Conservation (phyloP, 2,888 invertebrate species). For the Morpho deidamia region DNA sequence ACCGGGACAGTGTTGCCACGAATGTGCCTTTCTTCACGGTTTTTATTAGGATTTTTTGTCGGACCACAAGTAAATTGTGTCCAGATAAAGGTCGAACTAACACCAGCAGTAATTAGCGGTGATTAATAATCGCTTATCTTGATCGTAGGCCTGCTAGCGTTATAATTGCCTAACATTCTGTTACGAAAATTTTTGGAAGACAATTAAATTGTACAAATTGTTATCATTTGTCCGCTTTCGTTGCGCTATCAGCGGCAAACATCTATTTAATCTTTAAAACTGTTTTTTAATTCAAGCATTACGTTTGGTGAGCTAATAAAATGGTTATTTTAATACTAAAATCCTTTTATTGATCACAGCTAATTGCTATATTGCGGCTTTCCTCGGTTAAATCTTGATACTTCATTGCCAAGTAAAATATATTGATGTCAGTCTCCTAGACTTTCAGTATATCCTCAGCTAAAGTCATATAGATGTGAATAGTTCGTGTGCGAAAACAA, state of each 20-base stretch:
- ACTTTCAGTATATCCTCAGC: no score
- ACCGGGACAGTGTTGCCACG: constrained; percentile 45
- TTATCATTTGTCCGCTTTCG: constrained; percentile 15
- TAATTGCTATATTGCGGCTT: no score
- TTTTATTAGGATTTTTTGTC: constrained; percentile 65
- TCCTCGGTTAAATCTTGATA: no score
- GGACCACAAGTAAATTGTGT: constrained; percentile 62
- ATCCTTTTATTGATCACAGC: background rate
- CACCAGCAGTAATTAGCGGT: constrained; percentile 78
- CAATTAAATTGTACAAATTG: constrained; percentile 19
- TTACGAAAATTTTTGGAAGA: constrained; percentile 25
- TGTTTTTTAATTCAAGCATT: background rate
- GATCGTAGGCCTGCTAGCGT: constrained; percentile 59
- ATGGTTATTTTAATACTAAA: background rate
- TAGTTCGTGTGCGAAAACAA: no score
- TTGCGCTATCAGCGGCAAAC: constrained; percentile 3
- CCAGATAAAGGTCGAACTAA: constrained; percentile 74
- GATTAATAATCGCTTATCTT: constrained; percentile 77
- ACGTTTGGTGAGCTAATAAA: background rate
- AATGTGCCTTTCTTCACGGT: constrained; percentile 69
- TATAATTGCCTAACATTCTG: constrained; percentile 51
- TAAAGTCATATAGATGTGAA: no score
- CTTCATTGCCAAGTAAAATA: no score
- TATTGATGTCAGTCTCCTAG: no score
- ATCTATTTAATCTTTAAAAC: background rate